Base-by-base conservation (phyloP, 2,888 invertebrate species). In the Electrophaes corylata region DNA sequence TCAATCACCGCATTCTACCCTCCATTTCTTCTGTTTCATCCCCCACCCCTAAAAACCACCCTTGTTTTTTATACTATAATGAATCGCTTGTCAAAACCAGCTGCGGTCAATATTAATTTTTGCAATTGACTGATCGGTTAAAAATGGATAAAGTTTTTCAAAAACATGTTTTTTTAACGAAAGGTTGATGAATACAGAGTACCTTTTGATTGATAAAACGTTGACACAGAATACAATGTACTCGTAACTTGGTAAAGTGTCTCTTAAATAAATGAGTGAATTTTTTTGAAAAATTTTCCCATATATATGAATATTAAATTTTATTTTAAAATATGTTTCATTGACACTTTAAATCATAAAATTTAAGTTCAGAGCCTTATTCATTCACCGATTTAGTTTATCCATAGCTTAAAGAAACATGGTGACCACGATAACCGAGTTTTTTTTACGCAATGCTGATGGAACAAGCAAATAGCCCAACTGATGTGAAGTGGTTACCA, bases 81-180 rank as follows among this genome's bases (percentile, higher is more conserved):
- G 64, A 66, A 70, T 67, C 33, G 53, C 49, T 45, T 59, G 67
- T 66, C 70, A 66, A 64, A 59, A 33, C 19, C 69, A 70, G 63
- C 57, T 48, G 69, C 44, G 60, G 57, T 62, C 56, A 64, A 63
- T 61, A 66, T 69, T 66, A 66, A 69, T 66, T 65, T 64, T 48
- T 58, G 63, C 62, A 66, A 53, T 48, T 58, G 60, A 59, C 44
- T 49, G 65, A 61, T 60, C 47, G 55, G 26, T 43, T 48, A 6
- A 60, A 53, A 16, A 59, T 35, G 35, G 43, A 50, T 10, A 54
- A 54, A 50, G 18, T 49, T 59, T 54, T 39, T 29, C 10, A 40
- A 59, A 55, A 55, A 59, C 50, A 59, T 55, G 50, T 51, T 59
- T 57, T 37, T 49, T 43, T n/a, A 8, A 5, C 18, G 23, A 54